Conservation (phyloP, 2,797 vertebrate genomes). For the Basileuterus tristriatus region DNA sequence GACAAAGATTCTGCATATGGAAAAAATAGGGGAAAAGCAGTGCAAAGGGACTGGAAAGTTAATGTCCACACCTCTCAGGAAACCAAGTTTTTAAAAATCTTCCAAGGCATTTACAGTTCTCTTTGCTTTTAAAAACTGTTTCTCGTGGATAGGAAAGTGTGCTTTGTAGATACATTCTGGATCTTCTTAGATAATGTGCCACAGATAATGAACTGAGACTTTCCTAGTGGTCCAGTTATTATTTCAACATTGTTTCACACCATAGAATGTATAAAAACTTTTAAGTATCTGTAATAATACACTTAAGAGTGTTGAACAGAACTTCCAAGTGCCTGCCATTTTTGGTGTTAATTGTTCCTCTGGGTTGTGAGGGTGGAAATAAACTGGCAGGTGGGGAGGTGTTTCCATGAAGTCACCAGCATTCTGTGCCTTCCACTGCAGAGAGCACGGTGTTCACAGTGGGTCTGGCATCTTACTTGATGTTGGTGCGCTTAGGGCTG, state of each 20-base stretch:
- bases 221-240: background rate
- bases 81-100: background rate
- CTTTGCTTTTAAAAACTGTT: background rate
- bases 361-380: background rate
- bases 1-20: background rate
- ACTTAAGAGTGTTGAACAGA: background rate
- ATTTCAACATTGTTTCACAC: background rate
- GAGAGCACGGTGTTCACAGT: fast-evolving
- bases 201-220: background rate
- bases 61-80: background rate
- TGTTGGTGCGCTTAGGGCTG: background rate
- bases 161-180: background rate
- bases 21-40: background rate
- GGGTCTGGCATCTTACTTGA: background rate
- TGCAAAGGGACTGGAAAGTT: background rate
- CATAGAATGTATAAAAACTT: background rate
- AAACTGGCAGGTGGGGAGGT: fast-evolving
- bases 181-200: background rate
- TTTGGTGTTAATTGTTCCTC: background rate
- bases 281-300: background rate
- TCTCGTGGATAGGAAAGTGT: background rate
- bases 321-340: background rate
- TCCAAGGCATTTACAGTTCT: background rate
- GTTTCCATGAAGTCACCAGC: background rate
- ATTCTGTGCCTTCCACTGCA: background rate